Conservation (phyloP, 2,113 vertebrate genomes). For the Toxotes jaculatrix region DNA sequence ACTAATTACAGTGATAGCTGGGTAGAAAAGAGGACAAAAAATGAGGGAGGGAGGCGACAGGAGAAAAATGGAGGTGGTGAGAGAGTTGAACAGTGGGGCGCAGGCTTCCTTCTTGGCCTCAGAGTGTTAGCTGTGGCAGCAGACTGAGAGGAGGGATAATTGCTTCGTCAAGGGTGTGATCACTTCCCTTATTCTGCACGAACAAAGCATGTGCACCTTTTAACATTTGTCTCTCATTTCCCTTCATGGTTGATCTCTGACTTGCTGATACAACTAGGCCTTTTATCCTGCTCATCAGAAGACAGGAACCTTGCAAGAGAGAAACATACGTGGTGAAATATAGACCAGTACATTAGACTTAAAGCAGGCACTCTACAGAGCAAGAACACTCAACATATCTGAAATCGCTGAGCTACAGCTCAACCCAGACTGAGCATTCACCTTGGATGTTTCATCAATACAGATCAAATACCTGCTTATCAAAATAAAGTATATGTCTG, state of each 20-base stretch:
- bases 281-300: constrained; percentile 38
- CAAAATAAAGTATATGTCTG: not conserved
- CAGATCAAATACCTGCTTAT: not conserved
- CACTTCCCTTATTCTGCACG: constrained; percentile 58
- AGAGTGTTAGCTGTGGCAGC: constrained; percentile 61
- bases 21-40: constrained; percentile 62
- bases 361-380: not conserved
- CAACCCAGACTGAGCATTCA: not conserved
- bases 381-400: not conserved
- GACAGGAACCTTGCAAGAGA: not conserved
- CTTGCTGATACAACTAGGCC: not conserved
- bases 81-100: constrained; percentile 51
- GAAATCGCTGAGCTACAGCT: not conserved
- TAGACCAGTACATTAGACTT: not conserved
- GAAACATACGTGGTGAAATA: not conserved
- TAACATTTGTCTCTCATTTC: constrained; percentile 64
- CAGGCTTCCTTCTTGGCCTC: constrained; percentile 50
- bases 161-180: constrained; percentile 78
- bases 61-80: constrained; percentile 52
- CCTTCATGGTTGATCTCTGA: constrained; percentile 36
- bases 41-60: constrained; percentile 4
- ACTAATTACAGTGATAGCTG: constrained; percentile 77
- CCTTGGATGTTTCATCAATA: not conserved
- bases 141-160: constrained; percentile 69
- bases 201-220: constrained; percentile 61